Evolutionary conservation across 2,888 invertebrate genomes (phyloP).

Genomic region (Eupithecia vulgata): DNA sequence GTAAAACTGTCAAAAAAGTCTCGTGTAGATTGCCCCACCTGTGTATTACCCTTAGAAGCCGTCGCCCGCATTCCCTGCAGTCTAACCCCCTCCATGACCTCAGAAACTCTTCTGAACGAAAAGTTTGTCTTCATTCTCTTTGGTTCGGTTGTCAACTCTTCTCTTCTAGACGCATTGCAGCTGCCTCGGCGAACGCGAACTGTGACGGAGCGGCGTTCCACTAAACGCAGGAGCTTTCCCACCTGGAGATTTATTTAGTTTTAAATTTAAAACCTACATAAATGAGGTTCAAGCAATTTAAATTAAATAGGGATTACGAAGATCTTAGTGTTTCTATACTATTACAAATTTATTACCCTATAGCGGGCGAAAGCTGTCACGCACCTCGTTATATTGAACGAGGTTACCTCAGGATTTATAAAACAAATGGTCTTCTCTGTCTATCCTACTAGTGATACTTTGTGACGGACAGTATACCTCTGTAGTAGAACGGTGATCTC

Average conservation of each 20-base stretch:
- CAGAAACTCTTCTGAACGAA: conserved; percentile 79
- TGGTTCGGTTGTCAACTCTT: conserved; percentile 52
- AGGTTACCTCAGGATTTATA: too few species aligned
- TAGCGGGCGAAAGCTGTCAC: too few species aligned
- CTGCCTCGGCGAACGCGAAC: conserved; percentile 76
- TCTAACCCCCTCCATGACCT: conserved; percentile 80
- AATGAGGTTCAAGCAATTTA: neutral
- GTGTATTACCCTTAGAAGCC: conserved; percentile 65
- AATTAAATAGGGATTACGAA: neutral
- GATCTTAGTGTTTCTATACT: neutral
- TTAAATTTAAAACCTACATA: too few species aligned
- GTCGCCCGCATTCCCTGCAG: conserved; percentile 74
- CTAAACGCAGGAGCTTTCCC: conserved; percentile 71
- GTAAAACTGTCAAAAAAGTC: too few species aligned
- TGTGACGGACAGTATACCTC: neutral
- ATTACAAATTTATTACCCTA: neutral
- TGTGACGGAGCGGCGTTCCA: conserved; percentile 76
- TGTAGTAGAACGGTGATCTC: neutral
- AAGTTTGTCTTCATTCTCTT: conserved; percentile 71
- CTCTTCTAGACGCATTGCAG: conserved; percentile 51
- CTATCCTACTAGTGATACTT: neutral
- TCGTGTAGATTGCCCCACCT: too few species aligned
- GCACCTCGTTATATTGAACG: too few species aligned
- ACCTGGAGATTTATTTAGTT: too few species aligned
- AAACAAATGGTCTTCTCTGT: neutral